phyloP scores from a whole-genome alignment of 2,888 invertebrate genomes.

The Leptarthrus brevirostris region DNA sequence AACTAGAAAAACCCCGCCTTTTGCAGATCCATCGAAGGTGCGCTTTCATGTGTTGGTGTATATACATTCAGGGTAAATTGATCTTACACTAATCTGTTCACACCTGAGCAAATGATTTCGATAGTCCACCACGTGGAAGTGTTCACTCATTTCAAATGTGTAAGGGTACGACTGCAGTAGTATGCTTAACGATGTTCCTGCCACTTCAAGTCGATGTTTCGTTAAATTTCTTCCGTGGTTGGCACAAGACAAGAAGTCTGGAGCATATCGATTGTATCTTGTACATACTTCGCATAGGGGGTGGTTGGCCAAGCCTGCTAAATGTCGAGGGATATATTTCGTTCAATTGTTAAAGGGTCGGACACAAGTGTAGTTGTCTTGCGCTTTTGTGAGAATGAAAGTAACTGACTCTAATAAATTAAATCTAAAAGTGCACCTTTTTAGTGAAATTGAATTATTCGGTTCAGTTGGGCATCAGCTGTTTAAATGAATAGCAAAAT shows the following conservation, averaged over 20 bases:
- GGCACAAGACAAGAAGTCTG: constrained; percentile 21
- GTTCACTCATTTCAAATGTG: background rate
- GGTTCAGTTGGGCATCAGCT: constrained; percentile 7
- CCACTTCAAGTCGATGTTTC: constrained; percentile 10
- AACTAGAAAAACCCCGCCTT: constrained; percentile 37
- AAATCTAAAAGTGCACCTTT: background rate
- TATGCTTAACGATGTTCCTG: background rate
- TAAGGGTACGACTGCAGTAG: background rate
- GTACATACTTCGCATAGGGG: constrained; percentile 21
- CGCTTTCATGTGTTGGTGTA: background rate
- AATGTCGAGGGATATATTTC: constrained; percentile 19
- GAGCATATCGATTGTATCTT: constrained; percentile 13
- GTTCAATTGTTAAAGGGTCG: constrained; percentile 35
- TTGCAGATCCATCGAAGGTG: constrained; percentile 13
- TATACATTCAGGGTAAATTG: constrained; percentile 12
- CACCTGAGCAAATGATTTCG: constrained; percentile 26
- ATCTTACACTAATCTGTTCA: constrained; percentile 29
- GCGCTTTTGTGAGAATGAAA: constrained; percentile 1
- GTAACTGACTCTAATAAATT: background rate
- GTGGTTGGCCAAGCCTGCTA: constrained; percentile 9
- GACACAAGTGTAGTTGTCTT: constrained; percentile 17
- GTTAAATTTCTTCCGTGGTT: constrained; percentile 8
- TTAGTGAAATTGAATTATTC: constrained; percentile 2
- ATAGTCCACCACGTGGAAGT: constrained; percentile 23
- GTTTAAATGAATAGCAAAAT: background rate